Evolutionary conservation across 2,113 vertebrate species (phyloP).

Genomic region (Bothrops jararaca): DNA sequence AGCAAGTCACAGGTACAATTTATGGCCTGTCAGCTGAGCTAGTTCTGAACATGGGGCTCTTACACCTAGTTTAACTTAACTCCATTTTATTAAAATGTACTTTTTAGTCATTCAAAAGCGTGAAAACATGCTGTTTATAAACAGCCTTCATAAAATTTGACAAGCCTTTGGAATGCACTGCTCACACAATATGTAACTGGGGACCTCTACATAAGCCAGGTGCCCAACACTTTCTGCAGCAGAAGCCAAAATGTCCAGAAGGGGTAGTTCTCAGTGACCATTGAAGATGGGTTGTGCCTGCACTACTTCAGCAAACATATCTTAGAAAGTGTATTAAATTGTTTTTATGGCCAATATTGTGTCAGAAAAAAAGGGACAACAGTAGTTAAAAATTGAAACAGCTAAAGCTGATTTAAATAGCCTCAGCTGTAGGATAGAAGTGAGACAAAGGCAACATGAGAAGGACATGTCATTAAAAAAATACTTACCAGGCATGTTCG

Average conservation of each 20-base stretch:
- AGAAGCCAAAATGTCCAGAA: not conserved
- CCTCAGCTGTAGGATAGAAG: not conserved
- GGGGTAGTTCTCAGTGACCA: not conserved
- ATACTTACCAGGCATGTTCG: not conserved
- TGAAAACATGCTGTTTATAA: not conserved
- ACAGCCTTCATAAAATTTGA: not conserved
- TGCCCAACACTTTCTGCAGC: not conserved
- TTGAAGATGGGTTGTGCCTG: not conserved
- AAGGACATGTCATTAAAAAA: not conserved
- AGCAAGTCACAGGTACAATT: not conserved
- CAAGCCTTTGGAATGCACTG: not conserved
- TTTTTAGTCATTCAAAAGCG: not conserved
- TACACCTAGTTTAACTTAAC: not conserved
- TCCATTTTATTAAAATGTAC: not conserved
- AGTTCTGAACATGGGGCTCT: not conserved
- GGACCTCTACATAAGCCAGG: not conserved
- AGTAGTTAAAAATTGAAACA: not conserved
- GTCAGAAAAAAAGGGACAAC: not conserved
- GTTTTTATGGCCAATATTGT: not conserved
- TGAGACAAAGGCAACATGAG: not conserved
- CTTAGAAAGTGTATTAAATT: not conserved
- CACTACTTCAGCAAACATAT: not conserved
- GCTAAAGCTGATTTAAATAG: not conserved
- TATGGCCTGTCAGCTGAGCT: not conserved
- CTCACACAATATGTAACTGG: not conserved